These are phyloP conservation scores for Mola mola DNA, from an alignment of 2,113 vertebrate species.

Conservation along the genomic window DNA sequence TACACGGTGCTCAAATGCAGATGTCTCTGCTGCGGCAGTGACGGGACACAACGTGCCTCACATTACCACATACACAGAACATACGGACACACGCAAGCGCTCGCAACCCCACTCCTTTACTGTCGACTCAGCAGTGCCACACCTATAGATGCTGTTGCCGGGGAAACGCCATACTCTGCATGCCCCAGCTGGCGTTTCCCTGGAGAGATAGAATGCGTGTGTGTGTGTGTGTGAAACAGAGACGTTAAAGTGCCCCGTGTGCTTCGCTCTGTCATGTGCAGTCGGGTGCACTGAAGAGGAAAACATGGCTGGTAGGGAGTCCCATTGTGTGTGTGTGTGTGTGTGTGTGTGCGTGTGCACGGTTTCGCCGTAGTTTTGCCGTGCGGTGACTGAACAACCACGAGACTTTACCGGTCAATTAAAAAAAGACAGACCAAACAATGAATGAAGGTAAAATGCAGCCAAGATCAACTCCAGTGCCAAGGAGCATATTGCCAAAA, in stretches of 20 bases:
- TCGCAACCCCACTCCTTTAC: conserved; percentile 15
- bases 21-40: too few species aligned
- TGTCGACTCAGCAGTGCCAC: conserved; percentile 65
- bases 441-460: conserved; percentile 4
- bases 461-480: not conserved
- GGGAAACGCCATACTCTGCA: conserved; percentile 57
- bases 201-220: conserved; percentile 27
- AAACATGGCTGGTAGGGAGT: conserved; percentile 68
- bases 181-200: conserved; percentile 71
- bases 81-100: conserved; percentile 1
- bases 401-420: not conserved
- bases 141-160: conserved; percentile 70
- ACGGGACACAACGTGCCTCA: not conserved
- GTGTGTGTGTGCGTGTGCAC: conserved; percentile 9
- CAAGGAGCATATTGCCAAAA: too few species aligned
- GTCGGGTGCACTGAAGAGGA: conserved; percentile 64
- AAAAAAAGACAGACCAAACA: not conserved
- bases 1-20: too few species aligned
- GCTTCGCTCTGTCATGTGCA: conserved; percentile 72
- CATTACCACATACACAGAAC: conserved; percentile 2
- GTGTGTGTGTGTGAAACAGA: conserved; percentile 29
- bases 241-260: conserved; percentile 74
- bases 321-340: conserved; percentile 34
- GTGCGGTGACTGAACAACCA: not conserved
- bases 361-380: too few species aligned